Evolutionary conservation across 2,888 invertebrate species (phyloP), one percentile per base, ranked within the genome.

Genomic region (Mythimna ferrago): DNA sequence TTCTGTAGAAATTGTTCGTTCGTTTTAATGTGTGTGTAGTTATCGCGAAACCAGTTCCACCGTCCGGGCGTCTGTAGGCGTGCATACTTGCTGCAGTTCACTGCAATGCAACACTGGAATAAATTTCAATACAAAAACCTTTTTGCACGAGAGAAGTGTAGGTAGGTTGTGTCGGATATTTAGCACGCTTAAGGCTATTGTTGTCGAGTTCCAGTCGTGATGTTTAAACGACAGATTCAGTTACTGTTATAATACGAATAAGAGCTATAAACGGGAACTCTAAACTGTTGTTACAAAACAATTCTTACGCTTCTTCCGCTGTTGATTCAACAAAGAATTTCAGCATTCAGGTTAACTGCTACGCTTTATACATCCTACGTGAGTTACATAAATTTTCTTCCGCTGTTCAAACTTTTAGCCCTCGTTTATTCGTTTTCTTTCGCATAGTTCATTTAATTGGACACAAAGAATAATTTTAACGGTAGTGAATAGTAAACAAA

Each of bases 101-200:
- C 92, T 90, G 93, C 93, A 93, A 90, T 92, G 91, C 92, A 91
- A 92, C 91, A 89, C 88, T 83, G 86, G 89, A 90, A 92, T 92
- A 91, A 89, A 91, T 91, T 90, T 88, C 85, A 89, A 89, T 90
- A 89, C 89, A 88, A 87, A 87, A 87, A 84, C 83, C 78, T n/a
- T 80, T 44, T 80, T 69, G 56, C 72, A 75, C 78, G 81, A 81
- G 84, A 86, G 48, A 48, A 48, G 48, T 48, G 48, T 48, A 48
- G 48, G 48, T 48, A 48, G 48, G 62, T 60, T n/a, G 38, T 79
- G 78, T 82, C 60, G 81, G 75, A 78, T 83, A 85, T 85, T 84
- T 81, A 80, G 68, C 76, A 68, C 75, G 67, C 71, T 73, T 76
- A 66, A 61, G 54, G 57, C 66, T 71, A 57, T 74, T 80, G 77